A percentile compares a stretch with the other conserved stretches of the same genome.
Conservation (phyloP, 2,113 vertebrate species). For the Kryptolebias marmoratus region DNA sequence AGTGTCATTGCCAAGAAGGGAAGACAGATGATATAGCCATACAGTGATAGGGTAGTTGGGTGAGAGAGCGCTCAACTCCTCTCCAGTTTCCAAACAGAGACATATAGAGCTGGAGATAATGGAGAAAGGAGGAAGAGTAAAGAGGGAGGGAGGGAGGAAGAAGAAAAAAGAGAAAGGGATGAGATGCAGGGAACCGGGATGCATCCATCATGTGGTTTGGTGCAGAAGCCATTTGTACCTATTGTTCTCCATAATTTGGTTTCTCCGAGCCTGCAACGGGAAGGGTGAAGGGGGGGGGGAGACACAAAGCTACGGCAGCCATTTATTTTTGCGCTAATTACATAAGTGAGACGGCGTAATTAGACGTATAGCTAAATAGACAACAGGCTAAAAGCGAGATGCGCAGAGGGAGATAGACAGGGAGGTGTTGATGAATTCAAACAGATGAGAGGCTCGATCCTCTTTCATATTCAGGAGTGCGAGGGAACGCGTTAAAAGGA, state of each 20-base stretch:
- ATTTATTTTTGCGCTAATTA: conserved; percentile 81
- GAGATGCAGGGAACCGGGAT: conserved; percentile 66
- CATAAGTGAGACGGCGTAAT: conserved; percentile 80
- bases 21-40: conserved; percentile 74
- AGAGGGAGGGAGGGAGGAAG: conserved; percentile 47
- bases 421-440: conserved; percentile 58
- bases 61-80: conserved; percentile 62
- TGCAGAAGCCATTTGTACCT: conserved; percentile 81
- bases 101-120: conserved; percentile 70
- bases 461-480: conserved; percentile 58
- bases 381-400: conserved; percentile 62
- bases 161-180: conserved; percentile 59
- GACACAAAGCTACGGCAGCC: conserved; percentile 61
- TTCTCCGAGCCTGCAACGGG: conserved; percentile 66
- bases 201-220: conserved; percentile 80
- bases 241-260: conserved; percentile 83
- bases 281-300: conserved; percentile 52
- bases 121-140: conserved; percentile 62
- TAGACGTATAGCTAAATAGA: conserved; percentile 80
- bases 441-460: conserved; percentile 43
- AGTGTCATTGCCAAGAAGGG: conserved; percentile 71
- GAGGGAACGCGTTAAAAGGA: conserved; percentile 58
- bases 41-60: conserved; percentile 74
- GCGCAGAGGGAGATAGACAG: conserved; percentile 50
- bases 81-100: conserved; percentile 72